A percentile compares a stretch with the other conserved stretches of the same genome.
Evolutionary conservation across 1,140 invertebrate genomes (phyloP).

Genomic region (Hycleus phaleratus): DNA sequence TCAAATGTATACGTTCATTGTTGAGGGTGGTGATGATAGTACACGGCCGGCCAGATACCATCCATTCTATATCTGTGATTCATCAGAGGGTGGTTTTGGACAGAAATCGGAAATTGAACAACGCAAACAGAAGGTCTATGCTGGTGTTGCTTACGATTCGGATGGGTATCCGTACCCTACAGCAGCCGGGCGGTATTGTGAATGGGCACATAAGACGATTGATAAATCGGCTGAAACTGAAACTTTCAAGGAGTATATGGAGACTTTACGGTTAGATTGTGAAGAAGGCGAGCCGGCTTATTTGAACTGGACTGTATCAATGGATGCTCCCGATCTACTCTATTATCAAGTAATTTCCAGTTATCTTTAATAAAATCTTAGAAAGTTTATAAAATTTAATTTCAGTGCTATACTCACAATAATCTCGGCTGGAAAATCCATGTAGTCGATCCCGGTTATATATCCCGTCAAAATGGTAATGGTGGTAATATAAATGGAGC

Average conservation of each 20-base stretch:
- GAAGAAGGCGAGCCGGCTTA: constrained; percentile 62
- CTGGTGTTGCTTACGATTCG: constrained; percentile 67
- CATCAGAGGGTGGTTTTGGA: constrained; percentile 71
- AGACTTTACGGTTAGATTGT: constrained; percentile 67
- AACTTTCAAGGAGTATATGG: constrained; percentile 68
- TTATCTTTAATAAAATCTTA: too few species aligned
- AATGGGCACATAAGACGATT: constrained; percentile 65
- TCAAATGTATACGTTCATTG: constrained; percentile 78
- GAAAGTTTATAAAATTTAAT: background rate
- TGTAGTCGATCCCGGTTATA: constrained; percentile 63
- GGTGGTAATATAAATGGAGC: constrained; percentile 1
- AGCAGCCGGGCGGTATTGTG: constrained; percentile 65
- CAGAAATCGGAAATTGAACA: constrained; percentile 65
- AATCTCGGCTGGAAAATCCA: constrained; percentile 92
- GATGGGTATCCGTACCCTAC: constrained; percentile 71
- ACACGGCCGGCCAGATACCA: constrained; percentile 70
- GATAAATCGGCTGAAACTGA: constrained; percentile 57
- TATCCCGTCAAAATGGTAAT: constrained; percentile 21
- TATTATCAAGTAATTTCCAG: constrained; percentile 73
- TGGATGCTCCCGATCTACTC: constrained; percentile 69
- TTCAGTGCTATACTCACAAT: constrained; percentile 84
- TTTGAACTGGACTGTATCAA: constrained; percentile 73
- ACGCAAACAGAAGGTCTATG: constrained; percentile 62
- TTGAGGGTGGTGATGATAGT: constrained; percentile 70
- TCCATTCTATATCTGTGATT: constrained; percentile 90